Evolutionary conservation across 2,888 invertebrate species (phyloP), one percentile per base, ranked within the genome.

Genomic region (Blomia tropicalis): DNA sequence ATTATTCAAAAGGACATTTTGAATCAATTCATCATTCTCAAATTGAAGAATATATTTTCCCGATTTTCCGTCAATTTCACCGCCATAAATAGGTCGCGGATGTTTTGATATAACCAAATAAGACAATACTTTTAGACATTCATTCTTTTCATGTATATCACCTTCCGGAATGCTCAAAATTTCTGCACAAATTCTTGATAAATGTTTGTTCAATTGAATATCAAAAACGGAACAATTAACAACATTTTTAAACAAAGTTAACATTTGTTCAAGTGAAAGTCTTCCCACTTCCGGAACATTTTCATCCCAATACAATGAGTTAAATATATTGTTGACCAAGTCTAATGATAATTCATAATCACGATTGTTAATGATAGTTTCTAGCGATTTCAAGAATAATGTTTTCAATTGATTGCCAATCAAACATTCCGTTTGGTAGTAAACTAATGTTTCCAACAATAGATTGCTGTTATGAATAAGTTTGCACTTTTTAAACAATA

Each of bases 171-270:
- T 41, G 41, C 14, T 22, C 2, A 60, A 2, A 11, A 29, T n/a
- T 61, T 60, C 58, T 1, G 2, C 5, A 25, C 53, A 54, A 2
- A 43, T 58, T 27, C 5, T 27, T 19, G 32, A 27, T n/a, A 54
- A 4, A 43, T 60, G 54, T 14, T 31, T 36, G 41, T 59, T 59
- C 23, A 63, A 22, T 17, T 30, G 43, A 30, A 54, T 36, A 19
- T 63, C 63, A 30, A 61, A 63, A 31, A 54, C 5, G 14, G 31
- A 11, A 32, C 60, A 53, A 58, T 44, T 43, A 41, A 63, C 41
- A 30, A 63, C n/a, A 25, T 43, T 60, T 53, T 32, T 22, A 5
- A 56, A 25, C 29, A 63, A 63, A 17, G 44, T 43, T n/a, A 60
- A 60, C 14, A 54, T 41, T 23, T 60, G 54, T n/a, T 25, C 17